Evolutionary conservation across 2,888 invertebrate species (phyloP).

Genomic region (Dryocosmus kuriphilus): DNA sequence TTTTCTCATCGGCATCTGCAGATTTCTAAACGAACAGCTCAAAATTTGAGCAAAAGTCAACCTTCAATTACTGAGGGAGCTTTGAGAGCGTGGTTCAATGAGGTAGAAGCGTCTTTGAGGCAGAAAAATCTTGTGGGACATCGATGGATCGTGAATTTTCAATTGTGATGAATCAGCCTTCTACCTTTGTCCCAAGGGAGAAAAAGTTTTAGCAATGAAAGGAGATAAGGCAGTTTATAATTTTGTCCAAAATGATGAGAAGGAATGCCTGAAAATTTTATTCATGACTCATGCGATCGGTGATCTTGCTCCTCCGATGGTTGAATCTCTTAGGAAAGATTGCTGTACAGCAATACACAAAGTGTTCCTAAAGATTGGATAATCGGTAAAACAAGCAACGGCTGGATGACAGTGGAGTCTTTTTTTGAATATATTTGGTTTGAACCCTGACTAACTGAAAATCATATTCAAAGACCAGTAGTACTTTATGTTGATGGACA

Average conservation of each 20-base stretch:
- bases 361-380: too few relatives aligned
- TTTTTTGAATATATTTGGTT: conserved; percentile 73
- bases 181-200: conserved; percentile 38
- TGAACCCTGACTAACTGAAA: conserved; percentile 69
- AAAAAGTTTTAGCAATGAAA: conserved; percentile 33
- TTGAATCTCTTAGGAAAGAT: conserved; percentile 65
- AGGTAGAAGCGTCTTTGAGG: conserved; percentile 13
- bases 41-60: conserved; percentile 6
- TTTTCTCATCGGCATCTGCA: neutral
- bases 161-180: conserved; percentile 47
- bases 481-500: conserved; percentile 75
- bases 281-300: conserved; percentile 60
- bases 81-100: conserved; percentile 12
- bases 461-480: conserved; percentile 68
- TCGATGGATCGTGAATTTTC: conserved; percentile 41
- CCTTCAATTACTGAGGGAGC: conserved; percentile 18
- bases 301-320: conserved; percentile 60
- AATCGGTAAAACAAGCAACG: too few relatives aligned
- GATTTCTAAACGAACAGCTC: neutral
- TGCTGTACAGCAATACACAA: conserved; percentile 59
- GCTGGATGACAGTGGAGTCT: too few relatives aligned
- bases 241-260: conserved; percentile 44
- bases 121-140: conserved; percentile 14
- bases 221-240: conserved; percentile 48
- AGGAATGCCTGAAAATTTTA: conserved; percentile 44